Evolutionary conservation across 2,797 vertebrate species (phyloP).

Genomic region (Neosilurus mollespiculum): DNA sequence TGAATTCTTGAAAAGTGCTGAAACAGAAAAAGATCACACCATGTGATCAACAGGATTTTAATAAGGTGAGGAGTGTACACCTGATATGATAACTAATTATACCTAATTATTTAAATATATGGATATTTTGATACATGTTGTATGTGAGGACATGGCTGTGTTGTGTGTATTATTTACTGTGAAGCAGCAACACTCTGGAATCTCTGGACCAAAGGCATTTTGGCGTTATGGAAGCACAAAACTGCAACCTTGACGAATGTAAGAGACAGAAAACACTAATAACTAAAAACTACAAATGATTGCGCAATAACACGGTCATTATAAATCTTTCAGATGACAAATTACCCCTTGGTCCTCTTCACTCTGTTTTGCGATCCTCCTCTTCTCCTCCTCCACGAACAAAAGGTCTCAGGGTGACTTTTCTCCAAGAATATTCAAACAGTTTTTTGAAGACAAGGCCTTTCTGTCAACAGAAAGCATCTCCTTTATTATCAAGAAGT

Average conservation of each 20-base stretch:
- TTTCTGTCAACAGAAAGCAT: background rate
- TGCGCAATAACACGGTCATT: background rate
- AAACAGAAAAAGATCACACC: background rate
- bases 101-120: background rate
- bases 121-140: background rate
- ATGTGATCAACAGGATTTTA: background rate
- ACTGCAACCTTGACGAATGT: constrained; percentile 12
- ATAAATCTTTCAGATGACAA: constrained; percentile 59
- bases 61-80: constrained; percentile 23
- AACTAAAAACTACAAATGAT: background rate
- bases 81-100: background rate
- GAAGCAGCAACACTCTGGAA: background rate
- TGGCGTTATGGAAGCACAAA: background rate
- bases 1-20: background rate
- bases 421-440: constrained; percentile 57
- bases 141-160: too few relatives aligned
- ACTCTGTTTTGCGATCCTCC: constrained; percentile 60
- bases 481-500: background rate
- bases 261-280: background rate
- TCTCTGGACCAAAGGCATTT: background rate
- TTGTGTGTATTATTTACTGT: background rate
- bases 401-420: constrained; percentile 61
- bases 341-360: constrained; percentile 54
- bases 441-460: background rate
- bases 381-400: constrained; percentile 33